Base-by-base conservation (phyloP, 2,888 invertebrate species). In the Lasioglossum vierecki region DNA sequence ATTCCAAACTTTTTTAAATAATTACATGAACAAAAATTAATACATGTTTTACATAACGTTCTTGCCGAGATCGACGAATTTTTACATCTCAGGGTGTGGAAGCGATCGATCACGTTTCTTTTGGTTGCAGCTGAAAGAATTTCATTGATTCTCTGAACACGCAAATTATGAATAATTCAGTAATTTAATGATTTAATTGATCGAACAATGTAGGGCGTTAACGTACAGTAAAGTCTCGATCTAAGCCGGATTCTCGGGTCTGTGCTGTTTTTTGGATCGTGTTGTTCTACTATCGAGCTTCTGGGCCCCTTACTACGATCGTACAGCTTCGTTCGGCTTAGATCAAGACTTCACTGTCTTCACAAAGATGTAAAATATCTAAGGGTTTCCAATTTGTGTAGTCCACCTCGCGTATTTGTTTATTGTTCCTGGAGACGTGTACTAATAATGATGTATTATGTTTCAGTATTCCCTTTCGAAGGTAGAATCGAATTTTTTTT, bases 391-490 rank as follows among this genome's bases (percentile, higher is more conserved):
- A 6, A 63, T 30, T 63, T 26, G 30, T 63, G 30, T 15, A 4
- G 26, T 26, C 60, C 60, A 60, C 60, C 5, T 13, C 13, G 26
- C 5, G 30, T 13, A 60, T 60, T 22, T 60, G 60, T 60, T 60
- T 13, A 60, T 26, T 60, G n/a, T 26, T 60, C 26, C 5, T 26
- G 60, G 26, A 26, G 26, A 26, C n/a, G 4, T 63, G 26, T 63
- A 63, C 30, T 46, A 72, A 72, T 46, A 8, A 44, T 72, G 2
- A 46, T 72, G 46, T 72, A 72, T 72, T 72, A 46, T 72, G 71
- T 72, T 72, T 46, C 71, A 72, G 71, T 72, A 72, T 72, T 15
- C 71, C 46, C 44, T 71, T 71, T 72, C 46, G 71, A 72, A 72
- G 71, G 71, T 72, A 72, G 44, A 46, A 46, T 26, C 44, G 71